Conservation (phyloP, 2,113 vertebrate species). For the Esox niger region DNA sequence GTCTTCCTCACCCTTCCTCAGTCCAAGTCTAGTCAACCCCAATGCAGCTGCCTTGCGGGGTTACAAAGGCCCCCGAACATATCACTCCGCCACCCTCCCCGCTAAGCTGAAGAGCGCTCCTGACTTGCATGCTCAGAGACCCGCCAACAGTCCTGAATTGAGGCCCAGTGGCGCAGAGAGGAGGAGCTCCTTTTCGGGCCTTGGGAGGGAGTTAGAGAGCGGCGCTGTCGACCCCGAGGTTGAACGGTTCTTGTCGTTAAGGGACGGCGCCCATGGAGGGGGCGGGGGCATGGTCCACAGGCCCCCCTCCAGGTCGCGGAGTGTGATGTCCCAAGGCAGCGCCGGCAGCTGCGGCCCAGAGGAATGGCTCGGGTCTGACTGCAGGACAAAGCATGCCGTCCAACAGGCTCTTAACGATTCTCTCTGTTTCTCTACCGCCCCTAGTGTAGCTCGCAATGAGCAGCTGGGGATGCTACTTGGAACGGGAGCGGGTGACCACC, state of each 20-base stretch:
- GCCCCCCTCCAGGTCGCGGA: conserved; percentile 18
- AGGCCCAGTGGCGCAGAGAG: conserved; percentile 49
- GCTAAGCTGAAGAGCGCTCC: conserved; percentile 71
- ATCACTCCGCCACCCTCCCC: conserved; percentile 72
- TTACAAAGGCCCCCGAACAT: conserved; percentile 45
- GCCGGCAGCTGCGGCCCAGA: conserved; percentile 35
- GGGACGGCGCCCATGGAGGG: conserved; percentile 45
- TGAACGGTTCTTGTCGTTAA: conserved; percentile 46
- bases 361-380: conserved; percentile 66
- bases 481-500: conserved; percentile 85
- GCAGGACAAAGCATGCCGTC: conserved; percentile 57
- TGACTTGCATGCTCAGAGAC: conserved; percentile 57
- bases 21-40: conserved; percentile 47
- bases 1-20: conserved; percentile 57
- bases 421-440: conserved; percentile 89
- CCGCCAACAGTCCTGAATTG: conserved; percentile 48
- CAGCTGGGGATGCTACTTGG: conserved; percentile 81
- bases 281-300: conserved; percentile 10
- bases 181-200: conserved; percentile 67
- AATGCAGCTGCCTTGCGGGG: conserved; percentile 31
- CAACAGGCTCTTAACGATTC: conserved; percentile 81
- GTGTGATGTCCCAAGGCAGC: conserved; percentile 46
- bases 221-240: conserved; percentile 51
- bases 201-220: conserved; percentile 59
- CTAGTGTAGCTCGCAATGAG: conserved; percentile 91